phyloP scores from a whole-genome alignment of 2,797 vertebrate species.

The Pangasius sanitwongsei region DNA sequence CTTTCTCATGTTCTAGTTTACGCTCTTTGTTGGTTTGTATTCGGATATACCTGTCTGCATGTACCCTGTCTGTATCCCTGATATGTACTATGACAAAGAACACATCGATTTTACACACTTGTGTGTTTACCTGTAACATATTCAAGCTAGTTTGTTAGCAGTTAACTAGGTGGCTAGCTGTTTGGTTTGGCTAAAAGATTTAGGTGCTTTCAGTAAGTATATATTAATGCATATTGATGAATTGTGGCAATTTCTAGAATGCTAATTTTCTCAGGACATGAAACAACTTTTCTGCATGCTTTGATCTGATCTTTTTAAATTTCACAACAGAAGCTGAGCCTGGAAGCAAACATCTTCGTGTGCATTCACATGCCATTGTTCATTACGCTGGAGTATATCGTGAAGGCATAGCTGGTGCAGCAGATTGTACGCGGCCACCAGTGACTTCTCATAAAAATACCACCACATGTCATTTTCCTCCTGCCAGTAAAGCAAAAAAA shows the following conservation, averaged over 20 bases:
- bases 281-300: neutral
- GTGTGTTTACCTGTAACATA: neutral
- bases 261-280: neutral
- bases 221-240: neutral
- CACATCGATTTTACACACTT: neutral
- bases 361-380: slow-evolving; percentile 12
- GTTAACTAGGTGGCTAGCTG: neutral
- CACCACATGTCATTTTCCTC: slow-evolving; percentile 39
- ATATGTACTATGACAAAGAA: neutral
- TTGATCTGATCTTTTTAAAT: slow-evolving; percentile 5
- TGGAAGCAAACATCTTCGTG: slow-evolving; percentile 14
- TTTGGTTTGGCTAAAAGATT: neutral
- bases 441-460: slow-evolving; percentile 44
- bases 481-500: slow-evolving; percentile 34
- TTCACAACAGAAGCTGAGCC: slow-evolving; percentile 15
- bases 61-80: neutral
- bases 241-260: neutral
- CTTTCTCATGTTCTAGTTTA: neutral
- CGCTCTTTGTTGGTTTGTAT: neutral
- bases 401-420: slow-evolving; percentile 21
- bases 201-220: neutral
- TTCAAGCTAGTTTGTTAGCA: neutral
- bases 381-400: slow-evolving; percentile 18
- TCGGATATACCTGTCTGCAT: neutral
- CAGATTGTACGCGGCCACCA: slow-evolving; percentile 24